Conservation (phyloP, 2,113 vertebrate species). For the Piaya cayana region DNA sequence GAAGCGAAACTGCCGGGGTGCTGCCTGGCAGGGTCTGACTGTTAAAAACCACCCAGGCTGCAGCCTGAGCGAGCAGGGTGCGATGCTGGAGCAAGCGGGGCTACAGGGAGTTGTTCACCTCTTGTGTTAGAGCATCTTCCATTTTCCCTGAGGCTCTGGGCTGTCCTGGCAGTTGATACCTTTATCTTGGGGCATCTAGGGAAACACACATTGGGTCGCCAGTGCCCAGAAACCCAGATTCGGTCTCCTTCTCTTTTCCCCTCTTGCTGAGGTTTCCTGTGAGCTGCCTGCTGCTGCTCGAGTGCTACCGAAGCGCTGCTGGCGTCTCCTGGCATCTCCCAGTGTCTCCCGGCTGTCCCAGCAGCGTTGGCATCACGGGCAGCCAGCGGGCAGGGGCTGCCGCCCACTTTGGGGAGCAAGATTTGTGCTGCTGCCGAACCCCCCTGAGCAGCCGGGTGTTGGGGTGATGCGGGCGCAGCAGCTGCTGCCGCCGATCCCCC, state of each 20-base stretch:
- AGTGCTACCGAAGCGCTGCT: accelerated
- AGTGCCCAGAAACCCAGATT: accelerated
- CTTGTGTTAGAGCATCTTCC: background rate
- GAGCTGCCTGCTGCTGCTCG: background rate
- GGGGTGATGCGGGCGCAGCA: accelerated
- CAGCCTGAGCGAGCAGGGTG: accelerated
- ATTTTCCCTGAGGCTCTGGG: background rate
- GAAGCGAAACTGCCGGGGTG: background rate
- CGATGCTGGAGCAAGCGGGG: accelerated
- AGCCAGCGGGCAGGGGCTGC: background rate
- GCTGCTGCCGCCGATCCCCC: background rate
- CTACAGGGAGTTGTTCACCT: background rate
- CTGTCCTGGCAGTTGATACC: accelerated
- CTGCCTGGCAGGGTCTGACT: accelerated
- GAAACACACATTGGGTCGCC: accelerated
- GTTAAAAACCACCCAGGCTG: accelerated
- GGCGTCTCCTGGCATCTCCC: accelerated
- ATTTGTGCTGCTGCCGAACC: background rate
- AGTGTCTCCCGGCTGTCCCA: background rate
- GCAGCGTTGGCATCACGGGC: background rate
- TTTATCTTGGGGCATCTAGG: background rate
- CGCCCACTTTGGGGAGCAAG: accelerated
- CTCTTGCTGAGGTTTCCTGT: background rate
- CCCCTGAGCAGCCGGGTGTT: accelerated
- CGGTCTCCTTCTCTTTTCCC: accelerated